These are phyloP conservation scores for Cotesia typhae DNA, from an alignment of 1,140 invertebrate species.

Conservation along the genomic window DNA sequence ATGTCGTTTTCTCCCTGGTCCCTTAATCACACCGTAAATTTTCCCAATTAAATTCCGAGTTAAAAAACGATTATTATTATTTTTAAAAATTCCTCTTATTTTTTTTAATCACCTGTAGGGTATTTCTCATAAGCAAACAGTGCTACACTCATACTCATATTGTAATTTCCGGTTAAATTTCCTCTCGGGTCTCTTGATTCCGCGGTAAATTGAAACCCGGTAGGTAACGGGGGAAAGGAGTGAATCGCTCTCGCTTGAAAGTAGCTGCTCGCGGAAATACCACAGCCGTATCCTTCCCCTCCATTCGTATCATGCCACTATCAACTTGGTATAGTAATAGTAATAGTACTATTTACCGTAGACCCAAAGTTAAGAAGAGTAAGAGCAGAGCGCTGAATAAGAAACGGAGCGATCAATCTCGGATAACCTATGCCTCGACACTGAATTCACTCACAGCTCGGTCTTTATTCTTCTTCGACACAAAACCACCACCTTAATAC, in stretches of 20 bases:
- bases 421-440: slow-evolving; percentile 49
- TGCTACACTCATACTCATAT: slow-evolving; percentile 9
- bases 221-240: slow-evolving; percentile 32
- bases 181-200: background rate
- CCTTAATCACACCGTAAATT: too few relatives aligned
- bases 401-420: slow-evolving; percentile 55
- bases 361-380: background rate
- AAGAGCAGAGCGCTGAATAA: slow-evolving; percentile 46
- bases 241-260: background rate
- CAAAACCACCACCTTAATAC: background rate
- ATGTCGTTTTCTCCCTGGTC: too few relatives aligned
- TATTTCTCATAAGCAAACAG: slow-evolving; percentile 8
- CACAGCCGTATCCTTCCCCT: slow-evolving; percentile 40
- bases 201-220: slow-evolving; percentile 51
- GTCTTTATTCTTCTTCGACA: slow-evolving; percentile 34
- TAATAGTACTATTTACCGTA: too few relatives aligned
- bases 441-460: slow-evolving; percentile 33
- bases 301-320: too few relatives aligned
- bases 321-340: too few relatives aligned
- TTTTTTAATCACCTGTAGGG: background rate
- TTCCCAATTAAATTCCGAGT: background rate
- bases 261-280: slow-evolving; percentile 46
- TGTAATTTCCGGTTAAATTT: slow-evolving; percentile 38
- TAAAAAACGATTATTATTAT: background rate
- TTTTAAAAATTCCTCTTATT: background rate